Percentiles rank a stretch among this genome's conserved stretches.
These are phyloP conservation scores for Stichopus chloronotus DNA, from an alignment of 35 echinoderm and acorn worm genomes.

Conservation along the genomic window DNA sequence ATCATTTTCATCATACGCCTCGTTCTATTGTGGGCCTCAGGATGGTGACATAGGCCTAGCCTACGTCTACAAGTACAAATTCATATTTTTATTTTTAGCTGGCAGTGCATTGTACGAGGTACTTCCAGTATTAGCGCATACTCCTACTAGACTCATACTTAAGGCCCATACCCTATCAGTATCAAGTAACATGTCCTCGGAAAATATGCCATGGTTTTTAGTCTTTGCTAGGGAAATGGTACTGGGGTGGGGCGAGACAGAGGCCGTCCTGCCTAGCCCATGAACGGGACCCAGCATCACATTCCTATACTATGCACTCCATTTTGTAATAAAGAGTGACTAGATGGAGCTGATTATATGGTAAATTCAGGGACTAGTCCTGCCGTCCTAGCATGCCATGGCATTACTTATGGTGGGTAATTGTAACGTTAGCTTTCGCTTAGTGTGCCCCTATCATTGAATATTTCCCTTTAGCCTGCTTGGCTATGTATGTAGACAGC, in stretches of 20 bases:
- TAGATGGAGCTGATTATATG: no score
- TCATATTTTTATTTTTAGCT: background rate
- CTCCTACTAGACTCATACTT: conserved; percentile 2
- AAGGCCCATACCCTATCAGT: conserved; percentile 1
- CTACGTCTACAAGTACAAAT: background rate
- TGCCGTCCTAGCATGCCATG: background rate
- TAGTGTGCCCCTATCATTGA: background rate
- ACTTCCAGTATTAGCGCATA: background rate
- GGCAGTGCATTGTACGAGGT: background rate
- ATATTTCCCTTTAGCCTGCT: background rate
- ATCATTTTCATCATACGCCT: background rate
- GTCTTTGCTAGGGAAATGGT: background rate
- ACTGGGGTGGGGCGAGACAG: background rate
- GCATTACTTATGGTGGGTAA: background rate
- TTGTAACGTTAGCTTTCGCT: background rate
- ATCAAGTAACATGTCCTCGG: conserved; percentile 7
- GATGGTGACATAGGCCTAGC: background rate
- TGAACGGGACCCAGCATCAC: background rate
- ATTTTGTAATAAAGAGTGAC: no score
- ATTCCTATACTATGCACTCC: background rate
- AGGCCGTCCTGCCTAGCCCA: background rate
- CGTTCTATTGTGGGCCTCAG: background rate
- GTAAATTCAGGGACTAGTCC: background rate
- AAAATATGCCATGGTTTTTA: background rate
- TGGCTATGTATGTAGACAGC: conserved; percentile 7